Conservation (phyloP, 2,888 invertebrate species). For the Eilema depressum region DNA sequence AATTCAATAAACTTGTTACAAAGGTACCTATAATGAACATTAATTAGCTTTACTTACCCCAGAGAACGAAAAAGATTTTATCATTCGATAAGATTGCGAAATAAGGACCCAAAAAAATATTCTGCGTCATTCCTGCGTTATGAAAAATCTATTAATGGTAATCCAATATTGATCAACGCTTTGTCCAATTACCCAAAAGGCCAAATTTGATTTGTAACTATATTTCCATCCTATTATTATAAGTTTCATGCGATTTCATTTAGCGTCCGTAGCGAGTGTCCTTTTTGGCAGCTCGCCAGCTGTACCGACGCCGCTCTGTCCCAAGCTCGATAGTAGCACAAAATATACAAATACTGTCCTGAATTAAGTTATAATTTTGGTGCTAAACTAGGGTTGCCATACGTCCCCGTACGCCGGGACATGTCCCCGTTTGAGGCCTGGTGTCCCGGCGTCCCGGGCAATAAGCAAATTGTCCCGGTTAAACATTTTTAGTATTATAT, state of each 20-base stretch:
- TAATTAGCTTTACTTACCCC: not conserved
- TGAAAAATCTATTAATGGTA: not conserved
- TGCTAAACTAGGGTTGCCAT: too few relatives aligned
- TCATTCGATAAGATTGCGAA: not conserved
- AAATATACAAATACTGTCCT: slow-evolving; percentile 31
- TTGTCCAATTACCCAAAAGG: slow-evolving; percentile 45
- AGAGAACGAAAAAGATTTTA: not conserved
- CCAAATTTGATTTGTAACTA: slow-evolving; percentile 33
- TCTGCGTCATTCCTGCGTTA: not conserved
- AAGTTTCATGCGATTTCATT: slow-evolving; percentile 50
- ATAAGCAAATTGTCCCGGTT: too few relatives aligned
- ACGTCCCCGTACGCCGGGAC: too few relatives aligned
- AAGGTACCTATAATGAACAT: too few relatives aligned
- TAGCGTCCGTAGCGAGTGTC: slow-evolving; percentile 44
- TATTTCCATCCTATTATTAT: slow-evolving; percentile 37
- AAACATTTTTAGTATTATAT: too few relatives aligned
- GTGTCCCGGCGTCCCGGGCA: too few relatives aligned
- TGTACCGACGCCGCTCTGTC: slow-evolving; percentile 47
- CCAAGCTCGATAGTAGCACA: slow-evolving; percentile 37
- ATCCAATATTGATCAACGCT: slow-evolving; percentile 17
- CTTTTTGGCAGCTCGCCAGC: slow-evolving; percentile 47
- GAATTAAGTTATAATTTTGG: slow-evolving; percentile 46
- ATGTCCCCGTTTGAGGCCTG: too few relatives aligned
- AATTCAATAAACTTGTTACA: too few relatives aligned
- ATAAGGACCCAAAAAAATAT: not conserved